phyloP scores from a whole-genome alignment of 2,888 invertebrate species.

The Campoplex nolae region DNA sequence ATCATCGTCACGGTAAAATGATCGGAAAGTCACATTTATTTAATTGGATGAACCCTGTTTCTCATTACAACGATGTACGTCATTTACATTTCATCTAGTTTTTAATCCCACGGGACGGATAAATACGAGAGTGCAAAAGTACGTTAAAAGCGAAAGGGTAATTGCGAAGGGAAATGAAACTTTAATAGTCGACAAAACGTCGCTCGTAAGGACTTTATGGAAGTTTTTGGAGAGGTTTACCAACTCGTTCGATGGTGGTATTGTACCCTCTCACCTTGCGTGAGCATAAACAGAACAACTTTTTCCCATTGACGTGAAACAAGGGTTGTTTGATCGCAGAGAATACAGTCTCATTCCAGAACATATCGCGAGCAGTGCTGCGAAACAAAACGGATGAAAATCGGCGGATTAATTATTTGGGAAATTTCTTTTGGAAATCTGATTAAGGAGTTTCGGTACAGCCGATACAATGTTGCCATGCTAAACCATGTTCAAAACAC shows the following conservation, averaged over 20 bases:
- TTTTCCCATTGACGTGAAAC: constrained; percentile 24
- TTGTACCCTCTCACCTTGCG: constrained; percentile 6
- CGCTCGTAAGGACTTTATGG: constrained; percentile 54
- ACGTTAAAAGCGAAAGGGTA: not conserved
- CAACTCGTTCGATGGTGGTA: constrained; percentile 40
- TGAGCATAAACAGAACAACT: not conserved
- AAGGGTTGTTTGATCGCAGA: not conserved
- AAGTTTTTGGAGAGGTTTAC: constrained; percentile 54
- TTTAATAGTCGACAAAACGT: constrained; percentile 59
- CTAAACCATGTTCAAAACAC: too few species aligned
- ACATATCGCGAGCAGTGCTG: not conserved
- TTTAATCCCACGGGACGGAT: constrained; percentile 40
- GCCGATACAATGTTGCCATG: too few species aligned
- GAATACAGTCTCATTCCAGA: not conserved
- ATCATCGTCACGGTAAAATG: not conserved
- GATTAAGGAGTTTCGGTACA: too few species aligned
- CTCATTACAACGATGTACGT: constrained; percentile 13
- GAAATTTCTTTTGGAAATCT: too few species aligned
- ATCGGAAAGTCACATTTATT: not conserved
- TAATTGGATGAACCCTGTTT: not conserved
- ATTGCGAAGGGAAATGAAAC: constrained; percentile 51
- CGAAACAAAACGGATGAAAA: not conserved
- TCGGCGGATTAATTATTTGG: too few species aligned
- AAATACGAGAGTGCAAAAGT: constrained; percentile 28
- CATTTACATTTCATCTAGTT: not conserved